phyloP scores from a whole-genome alignment of 2,113 vertebrate species.

The Phocoena phocoena region DNA sequence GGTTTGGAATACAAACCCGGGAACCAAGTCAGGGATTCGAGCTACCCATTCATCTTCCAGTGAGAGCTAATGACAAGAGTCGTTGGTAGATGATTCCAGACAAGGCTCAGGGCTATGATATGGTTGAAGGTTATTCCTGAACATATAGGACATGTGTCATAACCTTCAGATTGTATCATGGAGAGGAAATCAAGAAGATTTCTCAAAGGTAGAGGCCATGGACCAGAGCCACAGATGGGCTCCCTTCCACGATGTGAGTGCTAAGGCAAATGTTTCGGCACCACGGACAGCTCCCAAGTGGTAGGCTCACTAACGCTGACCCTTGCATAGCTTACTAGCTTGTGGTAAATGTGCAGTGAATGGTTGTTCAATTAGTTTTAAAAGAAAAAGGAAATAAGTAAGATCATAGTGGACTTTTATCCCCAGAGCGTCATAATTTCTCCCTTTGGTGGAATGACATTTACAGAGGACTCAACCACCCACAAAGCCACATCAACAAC shows the following conservation, averaged over 20 bases:
- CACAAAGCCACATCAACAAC: neutral
- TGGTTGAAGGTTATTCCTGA: neutral
- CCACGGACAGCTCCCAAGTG: neutral
- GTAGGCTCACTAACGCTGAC: accelerated
- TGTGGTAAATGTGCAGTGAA: neutral
- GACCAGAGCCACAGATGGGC: neutral
- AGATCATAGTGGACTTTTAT: neutral
- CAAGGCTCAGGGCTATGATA: neutral
- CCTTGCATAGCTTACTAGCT: neutral
- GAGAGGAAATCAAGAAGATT: neutral
- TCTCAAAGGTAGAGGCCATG: neutral
- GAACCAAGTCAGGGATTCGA: neutral
- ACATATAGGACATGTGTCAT: neutral
- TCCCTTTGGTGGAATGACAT: neutral
- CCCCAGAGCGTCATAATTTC: neutral
- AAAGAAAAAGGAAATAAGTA: neutral
- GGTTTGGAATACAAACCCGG: neutral
- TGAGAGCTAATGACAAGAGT: neutral
- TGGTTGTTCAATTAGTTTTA: neutral
- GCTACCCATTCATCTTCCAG: neutral
- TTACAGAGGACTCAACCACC: neutral
- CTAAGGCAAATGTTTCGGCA: neutral
- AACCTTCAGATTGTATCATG: neutral
- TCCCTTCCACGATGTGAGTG: accelerated
- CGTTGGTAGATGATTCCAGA: neutral